Percentiles rank a stretch among this genome's conserved stretches.
These are phyloP conservation scores for Callionymus lyra DNA, from an alignment of 2,113 vertebrate species.

Conservation along the genomic window DNA sequence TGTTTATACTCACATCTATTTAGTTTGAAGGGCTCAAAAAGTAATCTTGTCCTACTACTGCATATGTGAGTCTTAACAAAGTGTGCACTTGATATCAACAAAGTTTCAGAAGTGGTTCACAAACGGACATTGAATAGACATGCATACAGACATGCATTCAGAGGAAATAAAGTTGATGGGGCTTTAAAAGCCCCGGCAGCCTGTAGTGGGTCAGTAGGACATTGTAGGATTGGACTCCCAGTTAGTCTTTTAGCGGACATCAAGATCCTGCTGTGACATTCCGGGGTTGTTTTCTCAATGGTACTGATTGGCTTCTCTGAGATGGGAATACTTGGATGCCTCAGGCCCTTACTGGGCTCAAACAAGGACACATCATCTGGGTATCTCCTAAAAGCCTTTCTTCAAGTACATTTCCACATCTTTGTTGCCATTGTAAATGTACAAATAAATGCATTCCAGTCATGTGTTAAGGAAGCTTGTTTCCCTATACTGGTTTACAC, in stretches of 20 bases:
- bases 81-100: neutral
- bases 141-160: neutral
- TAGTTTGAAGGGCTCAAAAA: neutral
- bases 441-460: too few relatives aligned
- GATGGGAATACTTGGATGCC: constrained; percentile 25
- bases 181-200: constrained; percentile 9
- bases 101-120: too few relatives aligned
- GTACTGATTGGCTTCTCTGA: constrained; percentile 33
- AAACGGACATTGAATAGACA: neutral
- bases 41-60: neutral
- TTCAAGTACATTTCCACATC: too few relatives aligned
- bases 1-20: neutral
- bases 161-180: constrained; percentile 6
- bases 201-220: constrained; percentile 33
- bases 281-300: constrained; percentile 12
- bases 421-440: too few relatives aligned
- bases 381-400: too few relatives aligned
- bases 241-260: too few relatives aligned
- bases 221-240: constrained; percentile 4
- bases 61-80: neutral
- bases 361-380: constrained; percentile 1
- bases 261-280: constrained; percentile 3
- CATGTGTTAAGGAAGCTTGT: neutral
- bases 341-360: constrained; percentile 11
- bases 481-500: constrained; percentile 2